Evolutionary conservation across 1,140 invertebrate genomes (phyloP).

Genomic region (Bombus soroeensis): DNA sequence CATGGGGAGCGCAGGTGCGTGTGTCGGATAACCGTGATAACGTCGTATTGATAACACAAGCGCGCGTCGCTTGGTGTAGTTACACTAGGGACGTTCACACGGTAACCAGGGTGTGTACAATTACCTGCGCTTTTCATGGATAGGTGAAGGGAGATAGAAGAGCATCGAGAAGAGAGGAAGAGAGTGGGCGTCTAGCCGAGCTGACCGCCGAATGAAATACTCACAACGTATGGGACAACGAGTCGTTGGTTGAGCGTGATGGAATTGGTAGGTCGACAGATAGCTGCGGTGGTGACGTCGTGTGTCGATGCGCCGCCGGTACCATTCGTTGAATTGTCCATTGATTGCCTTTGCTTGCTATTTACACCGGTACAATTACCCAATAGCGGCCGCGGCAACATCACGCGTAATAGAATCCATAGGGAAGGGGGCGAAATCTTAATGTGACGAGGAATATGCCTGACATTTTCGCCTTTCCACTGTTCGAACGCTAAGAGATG

Average conservation of each 20-base stretch:
- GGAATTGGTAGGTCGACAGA: conserved; percentile 71
- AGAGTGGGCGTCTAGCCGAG: conserved; percentile 43
- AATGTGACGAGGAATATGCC: background rate
- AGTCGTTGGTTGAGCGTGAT: conserved; percentile 64
- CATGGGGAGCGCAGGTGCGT: background rate
- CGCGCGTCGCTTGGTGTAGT: conserved; percentile 16
- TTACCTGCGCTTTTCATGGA: conserved; percentile 13
- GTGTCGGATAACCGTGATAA: conserved; percentile 20
- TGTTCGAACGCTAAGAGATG: background rate
- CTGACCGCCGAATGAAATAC: conserved; percentile 69
- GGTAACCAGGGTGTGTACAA: conserved; percentile 24
- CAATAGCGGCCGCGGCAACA: conserved; percentile 7
- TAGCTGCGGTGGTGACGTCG: conserved; percentile 47
- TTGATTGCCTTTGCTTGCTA: conserved; percentile 74
- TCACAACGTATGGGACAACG: conserved; percentile 50
- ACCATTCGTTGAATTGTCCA: conserved; percentile 71
- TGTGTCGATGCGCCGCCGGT: conserved; percentile 55
- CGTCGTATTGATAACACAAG: conserved; percentile 15
- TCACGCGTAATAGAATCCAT: conserved; percentile 24
- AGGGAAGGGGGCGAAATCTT: background rate
- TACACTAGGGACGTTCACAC: conserved; percentile 21
- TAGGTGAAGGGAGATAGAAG: background rate
- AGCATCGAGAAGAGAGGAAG: too few species aligned
- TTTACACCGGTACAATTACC: conserved; percentile 70
- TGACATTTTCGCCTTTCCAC: background rate